Conservation (phyloP, 2,113 vertebrate genomes). For the Neodontobutis hainanensis region DNA sequence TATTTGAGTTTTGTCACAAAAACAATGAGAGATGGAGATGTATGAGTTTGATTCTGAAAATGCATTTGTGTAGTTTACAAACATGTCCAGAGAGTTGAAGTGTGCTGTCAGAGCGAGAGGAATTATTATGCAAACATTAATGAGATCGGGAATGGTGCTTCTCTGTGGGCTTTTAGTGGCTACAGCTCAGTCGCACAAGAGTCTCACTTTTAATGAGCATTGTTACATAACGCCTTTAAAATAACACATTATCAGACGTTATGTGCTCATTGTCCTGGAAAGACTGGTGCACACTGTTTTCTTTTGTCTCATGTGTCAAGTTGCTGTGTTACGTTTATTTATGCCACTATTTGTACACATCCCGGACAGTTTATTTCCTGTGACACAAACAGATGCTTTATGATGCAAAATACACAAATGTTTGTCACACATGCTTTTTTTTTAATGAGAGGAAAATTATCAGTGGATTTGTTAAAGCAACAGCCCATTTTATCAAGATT, state of each 20-base stretch:
- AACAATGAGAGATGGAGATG: neutral
- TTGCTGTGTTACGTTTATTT: neutral
- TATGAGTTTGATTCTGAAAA: neutral
- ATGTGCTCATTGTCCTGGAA: neutral
- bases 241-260: neutral
- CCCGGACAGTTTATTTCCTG: neutral
- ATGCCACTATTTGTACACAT: neutral
- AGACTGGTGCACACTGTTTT: neutral
- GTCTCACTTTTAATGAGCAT: conserved; percentile 45
- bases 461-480: no score
- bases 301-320: neutral
- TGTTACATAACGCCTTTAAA: conserved; percentile 32
- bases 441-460: no score
- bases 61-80: conserved; percentile 24
- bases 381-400: no score
- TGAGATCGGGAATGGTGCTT: conserved; percentile 9
- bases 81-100: conserved; percentile 30
- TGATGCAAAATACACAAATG: no score
- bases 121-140: conserved; percentile 38
- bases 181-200: conserved; percentile 3
- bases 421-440: no score
- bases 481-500: no score
- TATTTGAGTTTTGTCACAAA: conserved; percentile 1
- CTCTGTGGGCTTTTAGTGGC: conserved; percentile 13
- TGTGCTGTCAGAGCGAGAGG: neutral